Base-by-base conservation (phyloP, 1,140 invertebrate species). In the Ganaspis sp. region DNA sequence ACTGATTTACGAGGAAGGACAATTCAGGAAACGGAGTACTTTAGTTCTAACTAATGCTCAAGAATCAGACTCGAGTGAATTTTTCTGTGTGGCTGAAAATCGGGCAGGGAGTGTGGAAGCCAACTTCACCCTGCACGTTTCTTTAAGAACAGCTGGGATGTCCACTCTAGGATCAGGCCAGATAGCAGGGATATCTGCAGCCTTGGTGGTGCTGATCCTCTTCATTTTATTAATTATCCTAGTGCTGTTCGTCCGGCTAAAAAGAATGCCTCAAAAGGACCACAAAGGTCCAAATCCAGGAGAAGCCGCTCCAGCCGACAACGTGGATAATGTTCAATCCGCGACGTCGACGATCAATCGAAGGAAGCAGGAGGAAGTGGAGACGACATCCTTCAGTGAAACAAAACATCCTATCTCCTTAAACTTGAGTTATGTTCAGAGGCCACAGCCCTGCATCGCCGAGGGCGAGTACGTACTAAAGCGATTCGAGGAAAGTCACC, bases 61-160 rank as follows among this genome's bases (percentile, higher is more conserved):
- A 86, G 95, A 97, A 86, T 94, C 95, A 6, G 97, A 99, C 87
- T 95, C 96, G 29, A 96, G 95, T 29, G 96, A 97, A 82, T 98
- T 98, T 91, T 95, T 95, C 83, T 99, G 98, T 88, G 94, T 97
- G 0, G 97, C 97, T 15, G 96, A 97, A 85, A 99, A 99, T 89
- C 93, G 95, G 72, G 97, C 96, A 9, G 98, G 98, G 1, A 96
- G 94, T 85, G 96, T 96, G n/a, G 96, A 97, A 91, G 95, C 96
- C 0, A 98, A 98, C 87, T 97, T 97, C 84, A 98, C 97, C 8
- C 91, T 98, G 11, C 94, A 96, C 84, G 95, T 98, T 38, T 94
- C 94, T 34, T 92, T 96, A 84, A 92, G 94, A 49, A 93, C 95
- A 9, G 94, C 94, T 5, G 96, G 95, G 26, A 95, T 96, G 91